phyloP scores from a whole-genome alignment of 2,888 invertebrate genomes.

The Pachliopta kotzebuea region DNA sequence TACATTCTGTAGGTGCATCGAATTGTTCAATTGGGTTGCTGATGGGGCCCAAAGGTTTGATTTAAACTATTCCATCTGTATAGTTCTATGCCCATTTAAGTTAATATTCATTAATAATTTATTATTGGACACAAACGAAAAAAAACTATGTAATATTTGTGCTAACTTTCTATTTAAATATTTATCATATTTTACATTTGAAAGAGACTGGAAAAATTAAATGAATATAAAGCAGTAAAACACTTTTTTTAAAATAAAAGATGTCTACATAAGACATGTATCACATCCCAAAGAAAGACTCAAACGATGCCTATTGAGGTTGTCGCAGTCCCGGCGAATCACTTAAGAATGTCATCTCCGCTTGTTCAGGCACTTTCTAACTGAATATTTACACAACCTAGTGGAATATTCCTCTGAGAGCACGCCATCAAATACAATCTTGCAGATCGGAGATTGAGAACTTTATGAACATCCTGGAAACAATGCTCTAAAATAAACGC shows the following conservation, averaged over 20 bases:
- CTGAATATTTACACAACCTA: constrained; percentile 2
- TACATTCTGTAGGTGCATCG: background rate
- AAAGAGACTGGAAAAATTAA: too few relatives aligned
- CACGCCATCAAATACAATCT: background rate
- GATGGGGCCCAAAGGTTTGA: background rate
- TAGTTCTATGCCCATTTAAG: too few relatives aligned
- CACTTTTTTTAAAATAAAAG: too few relatives aligned
- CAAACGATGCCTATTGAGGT: background rate
- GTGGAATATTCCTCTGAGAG: background rate
- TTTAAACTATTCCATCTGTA: background rate
- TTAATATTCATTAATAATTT: background rate
- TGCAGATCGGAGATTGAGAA: background rate
- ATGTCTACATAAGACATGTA: background rate
- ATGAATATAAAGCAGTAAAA: too few relatives aligned
- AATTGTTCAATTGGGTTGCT: background rate
- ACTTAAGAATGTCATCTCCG: constrained; percentile 2
- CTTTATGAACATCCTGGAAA: constrained; percentile 1
- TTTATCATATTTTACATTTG: background rate
- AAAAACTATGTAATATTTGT: background rate
- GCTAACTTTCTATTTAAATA: background rate
- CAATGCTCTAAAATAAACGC: background rate
- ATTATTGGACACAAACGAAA: background rate
- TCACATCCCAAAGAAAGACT: background rate
- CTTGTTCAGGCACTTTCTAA: background rate
- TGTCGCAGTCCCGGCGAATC: background rate